phyloP scores from a whole-genome alignment of 92 coral and sea anemone genomes.

The Galaxea fascicularis region DNA sequence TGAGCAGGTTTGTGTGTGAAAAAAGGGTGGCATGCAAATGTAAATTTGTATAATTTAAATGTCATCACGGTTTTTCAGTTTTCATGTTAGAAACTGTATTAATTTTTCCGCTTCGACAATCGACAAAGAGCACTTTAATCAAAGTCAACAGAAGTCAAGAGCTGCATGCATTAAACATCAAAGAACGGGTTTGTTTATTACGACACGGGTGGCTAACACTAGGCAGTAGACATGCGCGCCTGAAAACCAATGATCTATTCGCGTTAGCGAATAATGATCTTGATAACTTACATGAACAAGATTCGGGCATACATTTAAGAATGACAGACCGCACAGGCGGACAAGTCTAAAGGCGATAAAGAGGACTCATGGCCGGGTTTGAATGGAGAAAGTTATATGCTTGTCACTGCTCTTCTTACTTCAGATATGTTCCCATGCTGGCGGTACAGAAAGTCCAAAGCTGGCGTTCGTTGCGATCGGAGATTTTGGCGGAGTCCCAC shows the following conservation, averaged over 20 bases:
- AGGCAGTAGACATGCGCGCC: constrained; percentile 18
- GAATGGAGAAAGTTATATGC: constrained; percentile 48
- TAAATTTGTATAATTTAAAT: no score
- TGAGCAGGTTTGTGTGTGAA: no score
- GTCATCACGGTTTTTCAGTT: no score
- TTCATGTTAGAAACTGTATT: no score
- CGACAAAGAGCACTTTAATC: neutral
- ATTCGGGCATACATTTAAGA: constrained; percentile 28
- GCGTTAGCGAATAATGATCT: neutral
- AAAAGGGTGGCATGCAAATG: no score
- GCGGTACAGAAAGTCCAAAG: constrained; percentile 7
- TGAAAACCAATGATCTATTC: neutral
- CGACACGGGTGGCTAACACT: constrained; percentile 27
- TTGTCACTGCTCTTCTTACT: constrained; percentile 34
- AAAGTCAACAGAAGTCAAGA: neutral
- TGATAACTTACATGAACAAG: constrained; percentile 31
- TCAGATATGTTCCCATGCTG: constrained; percentile 26
- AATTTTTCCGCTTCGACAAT: neutral
- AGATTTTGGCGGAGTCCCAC: constrained; percentile 86
- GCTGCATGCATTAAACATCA: neutral
- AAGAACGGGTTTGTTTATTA: neutral
- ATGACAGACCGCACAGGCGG: constrained; percentile 38
- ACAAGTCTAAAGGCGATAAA: neutral
- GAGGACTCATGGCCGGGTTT: constrained; percentile 46
- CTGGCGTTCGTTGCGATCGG: constrained; percentile 89